Base-by-base conservation (phyloP, 2,888 invertebrate species). In the Drosophila leonis region DNA sequence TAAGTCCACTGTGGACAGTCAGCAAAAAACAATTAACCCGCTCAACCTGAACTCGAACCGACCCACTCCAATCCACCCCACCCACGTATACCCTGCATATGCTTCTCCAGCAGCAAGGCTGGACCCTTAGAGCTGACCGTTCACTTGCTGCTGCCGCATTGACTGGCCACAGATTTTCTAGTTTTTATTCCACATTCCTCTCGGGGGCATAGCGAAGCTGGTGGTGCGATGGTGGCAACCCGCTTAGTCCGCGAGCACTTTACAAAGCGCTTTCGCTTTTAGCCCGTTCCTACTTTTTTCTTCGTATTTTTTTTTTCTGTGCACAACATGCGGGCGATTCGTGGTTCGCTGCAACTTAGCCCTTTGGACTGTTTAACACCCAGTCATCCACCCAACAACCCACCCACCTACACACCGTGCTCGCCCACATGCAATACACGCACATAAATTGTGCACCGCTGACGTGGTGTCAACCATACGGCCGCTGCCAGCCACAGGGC, bases 21-120 rank as follows among this genome's bases (percentile, higher is more conserved):
- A 75, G 87, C 87, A 83, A 80, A 83, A 83, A 88, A 83, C 80
- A 78, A 75, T 86, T 88, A 83, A 83, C 85, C 69, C 82, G 66
- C 71, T 71, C 63, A 68, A 61, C 68, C 68, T 75, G 64, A 78
- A 68, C 67, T 68, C 54, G 9, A 49, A 7, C n/a, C 44, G 7
- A 49, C 66, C 39, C 18, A 13, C 27, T 18, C 20, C 27, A 20
- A 6, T 15, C 48, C 35, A n/a, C 12, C 44, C n/a, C 52, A 41
- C 39, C 29, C 24, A 10, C 31, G 37, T 6, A 37, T 52, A 52
- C 54, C n/a, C 54, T 39, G 54, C 27, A 39, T 24, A 46, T 29
- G 35, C 10, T 41, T 5, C 37, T 20, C 52, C 29, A 49, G 49
- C 29, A 27, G 42, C 29, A 20, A 44, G 42, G 52, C 24, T 51